Evolutionary conservation across 2,888 invertebrate genomes (phyloP), one percentile per base, ranked within the genome.

Genomic region (Hylaea fasciaria): DNA sequence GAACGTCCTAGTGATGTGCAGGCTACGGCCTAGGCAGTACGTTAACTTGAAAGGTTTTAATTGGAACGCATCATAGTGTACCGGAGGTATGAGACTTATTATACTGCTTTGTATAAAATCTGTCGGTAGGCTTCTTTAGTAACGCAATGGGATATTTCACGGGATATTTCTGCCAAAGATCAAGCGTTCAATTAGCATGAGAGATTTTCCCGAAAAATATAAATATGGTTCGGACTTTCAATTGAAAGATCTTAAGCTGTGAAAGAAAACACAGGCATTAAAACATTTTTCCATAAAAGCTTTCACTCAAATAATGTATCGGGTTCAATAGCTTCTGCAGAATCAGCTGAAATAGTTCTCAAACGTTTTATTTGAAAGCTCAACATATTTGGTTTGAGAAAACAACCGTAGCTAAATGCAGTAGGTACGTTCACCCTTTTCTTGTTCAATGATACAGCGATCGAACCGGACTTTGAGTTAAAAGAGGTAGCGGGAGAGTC

Each of bases 291-390:
- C 40, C 0, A 40, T 22, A 3, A 22, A 22, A 22, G 1, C 10
- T 47, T 47, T 4, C 5, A 16, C 2, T 47, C n/a, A 12, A 47
- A 14, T 12, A 35, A 13, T 35, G 44, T 45, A 35, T 22, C 16
- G 48, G 17, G 44, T 55, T 60, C 60, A 57, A 43, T 13, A 45
- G 48, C 39, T 43, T 61, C 56, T 59, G 39, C 43, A 51, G 29
- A 43, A 44, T 49, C 29, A 64, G 28, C 44, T 62, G 56, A 44
- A 22, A 61, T 43, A 45, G 48, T 60, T 55, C 44, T 52, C 43
- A 52, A 57, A 48, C 44, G 17, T 53, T 65, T 64, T 56, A 64
- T 58, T 64, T 53, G 50, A 49, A 57, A 63, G 56, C 51, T 63
- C 45, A 49, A 59, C 47, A 43, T 45, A 40, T 47, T 45, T 35